Conservation (phyloP, 2,113 vertebrate genomes). For the Poeciliopsis prolifica region DNA sequence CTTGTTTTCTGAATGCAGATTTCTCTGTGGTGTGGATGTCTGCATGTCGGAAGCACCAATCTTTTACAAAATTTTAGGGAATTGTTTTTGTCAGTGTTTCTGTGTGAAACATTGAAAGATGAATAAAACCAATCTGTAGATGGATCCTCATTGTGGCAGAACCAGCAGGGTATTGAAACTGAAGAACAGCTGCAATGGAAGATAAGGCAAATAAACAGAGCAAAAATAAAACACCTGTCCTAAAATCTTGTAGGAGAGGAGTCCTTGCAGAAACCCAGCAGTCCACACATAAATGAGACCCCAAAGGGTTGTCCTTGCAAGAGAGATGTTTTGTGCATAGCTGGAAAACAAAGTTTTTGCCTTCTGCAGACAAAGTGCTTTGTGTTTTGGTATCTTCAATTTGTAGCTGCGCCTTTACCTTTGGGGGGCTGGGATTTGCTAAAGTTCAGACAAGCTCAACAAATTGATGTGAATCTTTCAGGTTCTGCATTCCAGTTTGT, state of each 20-base stretch:
- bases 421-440: background rate
- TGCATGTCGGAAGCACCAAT: too few relatives aligned
- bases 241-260: background rate
- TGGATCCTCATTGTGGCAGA: background rate
- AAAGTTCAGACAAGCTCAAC: background rate
- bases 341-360: conserved; percentile 6
- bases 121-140: background rate
- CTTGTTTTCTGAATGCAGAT: background rate
- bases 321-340: background rate
- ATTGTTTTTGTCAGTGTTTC: background rate
- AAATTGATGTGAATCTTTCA: background rate
- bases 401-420: background rate
- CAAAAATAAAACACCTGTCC: background rate
- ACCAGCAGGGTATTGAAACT: background rate
- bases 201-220: conserved; percentile 3
- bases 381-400: background rate
- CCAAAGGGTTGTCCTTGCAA: background rate
- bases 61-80: background rate
- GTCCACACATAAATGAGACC: conserved; percentile 3
- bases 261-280: background rate
- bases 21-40: background rate
- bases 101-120: background rate
- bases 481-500: background rate
- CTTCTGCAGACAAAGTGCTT: background rate
- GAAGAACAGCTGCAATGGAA: background rate